These are phyloP conservation scores for Pseudococcus jackbeardsleyi DNA, from an alignment of 2,888 invertebrate species.

Conservation along the genomic window DNA sequence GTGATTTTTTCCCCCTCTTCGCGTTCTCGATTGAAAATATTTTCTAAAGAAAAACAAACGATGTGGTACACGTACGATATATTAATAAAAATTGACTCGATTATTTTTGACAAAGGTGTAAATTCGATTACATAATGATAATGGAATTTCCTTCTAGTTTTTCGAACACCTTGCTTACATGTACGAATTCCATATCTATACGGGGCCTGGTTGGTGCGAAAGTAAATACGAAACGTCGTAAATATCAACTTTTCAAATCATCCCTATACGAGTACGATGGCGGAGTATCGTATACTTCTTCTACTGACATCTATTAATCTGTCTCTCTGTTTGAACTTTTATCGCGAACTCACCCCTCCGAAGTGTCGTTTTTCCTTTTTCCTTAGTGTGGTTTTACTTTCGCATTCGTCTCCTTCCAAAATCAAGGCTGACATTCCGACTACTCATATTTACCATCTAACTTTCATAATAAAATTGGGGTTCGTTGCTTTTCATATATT, in stretches of 20 bases:
- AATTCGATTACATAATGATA: background rate
- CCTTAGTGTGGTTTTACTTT: conserved; percentile 57
- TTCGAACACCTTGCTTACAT: conserved; percentile 38
- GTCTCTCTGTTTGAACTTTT: conserved; percentile 59
- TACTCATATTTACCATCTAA: conserved; percentile 55
- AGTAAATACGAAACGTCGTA: conserved; percentile 9
- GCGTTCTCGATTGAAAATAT: background rate
- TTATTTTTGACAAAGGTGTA: conserved; percentile 28
- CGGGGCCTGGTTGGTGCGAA: background rate
- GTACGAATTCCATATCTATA: background rate
- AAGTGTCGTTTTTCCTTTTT: conserved; percentile 59
- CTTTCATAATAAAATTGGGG: conserved; percentile 59
- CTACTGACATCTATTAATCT: conserved; percentile 60
- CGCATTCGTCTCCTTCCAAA: conserved; percentile 46
- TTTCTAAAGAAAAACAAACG: background rate
- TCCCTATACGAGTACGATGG: background rate
- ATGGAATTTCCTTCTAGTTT: conserved; percentile 19
- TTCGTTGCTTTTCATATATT: conserved; percentile 47
- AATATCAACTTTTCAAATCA: conserved; percentile 50
- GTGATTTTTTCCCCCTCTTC: background rate
- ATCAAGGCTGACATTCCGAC: conserved; percentile 60
- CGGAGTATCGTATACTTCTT: conserved; percentile 50
- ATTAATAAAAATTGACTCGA: conserved; percentile 8
- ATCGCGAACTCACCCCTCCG: conserved; percentile 53
- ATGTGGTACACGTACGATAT: background rate